Evolutionary conservation across 92 coral and sea anemone genomes (phyloP).

Genomic region (Meandrina meandrites): DNA sequence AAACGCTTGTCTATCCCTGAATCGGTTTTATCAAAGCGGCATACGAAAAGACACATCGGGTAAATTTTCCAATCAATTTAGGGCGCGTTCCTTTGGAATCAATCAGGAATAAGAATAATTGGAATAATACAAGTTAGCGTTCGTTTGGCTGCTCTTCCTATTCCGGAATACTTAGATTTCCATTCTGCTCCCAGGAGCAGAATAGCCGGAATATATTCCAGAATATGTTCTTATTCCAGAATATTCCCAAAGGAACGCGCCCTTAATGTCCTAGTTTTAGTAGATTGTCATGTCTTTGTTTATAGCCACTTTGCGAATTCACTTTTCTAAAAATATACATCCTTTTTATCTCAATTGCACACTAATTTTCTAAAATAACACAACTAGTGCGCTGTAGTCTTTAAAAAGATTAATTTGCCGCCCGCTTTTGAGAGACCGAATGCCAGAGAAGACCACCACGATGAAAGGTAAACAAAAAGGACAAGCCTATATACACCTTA

Average conservation of each 20-base stretch:
- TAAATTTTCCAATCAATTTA: neutral
- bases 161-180: no score
- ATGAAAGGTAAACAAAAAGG: constrained; percentile 1
- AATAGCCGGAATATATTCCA: no score
- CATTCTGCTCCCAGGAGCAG: no score
- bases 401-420: constrained; percentile 14
- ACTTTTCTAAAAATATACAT: constrained; percentile 1
- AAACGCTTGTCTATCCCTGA: neutral
- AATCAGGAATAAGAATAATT: no score
- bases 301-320: neutral
- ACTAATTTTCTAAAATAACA: neutral
- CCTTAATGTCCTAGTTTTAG: neutral
- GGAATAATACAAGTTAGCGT: no score
- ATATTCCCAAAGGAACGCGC: no score
- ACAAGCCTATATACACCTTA: neutral
- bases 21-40: constrained; percentile 1
- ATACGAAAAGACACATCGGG: neutral
- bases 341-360: neutral
- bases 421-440: constrained; percentile 20
- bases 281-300: neutral
- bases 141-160: no score
- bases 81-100: no score
- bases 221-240: no score
- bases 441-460: constrained; percentile 18
- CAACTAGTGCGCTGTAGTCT: neutral